phyloP scores from a whole-genome alignment of 2,113 vertebrate genomes.

The Pluvialis apricaria region DNA sequence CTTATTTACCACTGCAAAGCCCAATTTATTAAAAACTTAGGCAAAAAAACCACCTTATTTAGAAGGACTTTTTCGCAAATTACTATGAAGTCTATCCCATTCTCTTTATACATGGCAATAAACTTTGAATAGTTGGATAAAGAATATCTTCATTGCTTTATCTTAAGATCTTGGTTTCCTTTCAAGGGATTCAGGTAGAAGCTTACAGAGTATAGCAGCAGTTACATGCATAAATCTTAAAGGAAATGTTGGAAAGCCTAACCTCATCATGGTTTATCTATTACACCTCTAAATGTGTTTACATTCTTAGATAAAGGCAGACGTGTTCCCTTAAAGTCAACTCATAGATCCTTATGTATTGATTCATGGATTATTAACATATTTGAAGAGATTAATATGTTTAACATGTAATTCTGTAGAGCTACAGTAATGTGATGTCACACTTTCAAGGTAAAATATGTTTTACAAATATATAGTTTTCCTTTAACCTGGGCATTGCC shows the following conservation, averaged over 20 bases:
- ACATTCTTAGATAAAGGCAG: conserved; percentile 15
- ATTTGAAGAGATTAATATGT: conserved; percentile 15
- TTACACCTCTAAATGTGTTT: conserved; percentile 8
- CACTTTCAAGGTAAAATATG: neutral
- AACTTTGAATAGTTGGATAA: neutral
- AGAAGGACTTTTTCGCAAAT: neutral
- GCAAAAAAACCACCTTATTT: neutral
- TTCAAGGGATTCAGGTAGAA: neutral
- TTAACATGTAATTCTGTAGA: neutral
- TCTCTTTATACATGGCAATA: neutral
- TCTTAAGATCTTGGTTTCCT: neutral
- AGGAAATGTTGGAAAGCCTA: neutral
- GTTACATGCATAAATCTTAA: neutral
- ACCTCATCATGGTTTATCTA: neutral
- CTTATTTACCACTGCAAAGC: neutral
- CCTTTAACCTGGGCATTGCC: neutral
- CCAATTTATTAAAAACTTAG: neutral
- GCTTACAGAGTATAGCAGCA: neutral
- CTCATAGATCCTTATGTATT: neutral
- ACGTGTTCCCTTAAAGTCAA: neutral
- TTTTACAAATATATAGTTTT: neutral
- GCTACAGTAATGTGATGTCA: neutral
- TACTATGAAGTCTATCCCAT: neutral
- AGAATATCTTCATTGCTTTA: neutral
- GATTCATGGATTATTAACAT: conserved; percentile 29